Evolutionary conservation across 2,113 vertebrate species (phyloP).

Genomic region (Epinephelus fuscoguttatus): DNA sequence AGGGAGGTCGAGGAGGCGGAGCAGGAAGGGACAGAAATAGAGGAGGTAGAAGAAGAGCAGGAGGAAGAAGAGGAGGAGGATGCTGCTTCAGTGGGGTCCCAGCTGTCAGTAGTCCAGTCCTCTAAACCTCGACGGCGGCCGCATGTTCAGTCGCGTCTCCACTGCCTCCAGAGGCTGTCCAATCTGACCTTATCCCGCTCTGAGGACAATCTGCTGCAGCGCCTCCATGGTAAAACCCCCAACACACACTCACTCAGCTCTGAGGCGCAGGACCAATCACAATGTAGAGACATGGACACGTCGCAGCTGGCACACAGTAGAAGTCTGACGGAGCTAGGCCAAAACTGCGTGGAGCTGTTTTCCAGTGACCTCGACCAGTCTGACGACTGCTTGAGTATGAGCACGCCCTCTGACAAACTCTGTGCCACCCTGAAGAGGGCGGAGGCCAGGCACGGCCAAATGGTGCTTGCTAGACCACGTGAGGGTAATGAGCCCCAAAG

Average conservation of each 20-base stretch:
- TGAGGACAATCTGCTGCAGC: constrained; percentile 91
- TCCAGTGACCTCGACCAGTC: constrained; percentile 31
- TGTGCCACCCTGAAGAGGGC: constrained; percentile 55
- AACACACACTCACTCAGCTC: neutral
- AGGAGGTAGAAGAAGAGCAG: constrained; percentile 56
- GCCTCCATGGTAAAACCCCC: constrained; percentile 56
- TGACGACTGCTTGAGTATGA: constrained; percentile 35
- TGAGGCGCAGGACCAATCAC: neutral
- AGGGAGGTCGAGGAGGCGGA: constrained; percentile 29
- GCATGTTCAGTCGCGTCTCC: constrained; percentile 84
- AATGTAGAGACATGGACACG: neutral
- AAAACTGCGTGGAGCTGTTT: constrained; percentile 36
- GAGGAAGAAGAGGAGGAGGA: constrained; percentile 70
- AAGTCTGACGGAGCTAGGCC: constrained; percentile 87
- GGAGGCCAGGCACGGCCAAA: constrained; percentile 25
- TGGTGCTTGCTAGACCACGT: fast-evolving
- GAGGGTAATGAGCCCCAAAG: constrained; percentile 13
- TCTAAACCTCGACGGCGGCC: constrained; percentile 87
- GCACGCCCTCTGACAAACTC: constrained; percentile 64
- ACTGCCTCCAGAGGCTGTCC: constrained; percentile 72
- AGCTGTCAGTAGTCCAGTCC: constrained; percentile 66
- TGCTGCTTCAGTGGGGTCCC: constrained; percentile 65
- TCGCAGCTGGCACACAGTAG: constrained; percentile 81
- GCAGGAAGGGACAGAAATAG: constrained; percentile 70
- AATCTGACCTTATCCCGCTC: constrained; percentile 86